Conservation (phyloP, 2,888 invertebrate genomes). For the Eupelmus urozonus region DNA sequence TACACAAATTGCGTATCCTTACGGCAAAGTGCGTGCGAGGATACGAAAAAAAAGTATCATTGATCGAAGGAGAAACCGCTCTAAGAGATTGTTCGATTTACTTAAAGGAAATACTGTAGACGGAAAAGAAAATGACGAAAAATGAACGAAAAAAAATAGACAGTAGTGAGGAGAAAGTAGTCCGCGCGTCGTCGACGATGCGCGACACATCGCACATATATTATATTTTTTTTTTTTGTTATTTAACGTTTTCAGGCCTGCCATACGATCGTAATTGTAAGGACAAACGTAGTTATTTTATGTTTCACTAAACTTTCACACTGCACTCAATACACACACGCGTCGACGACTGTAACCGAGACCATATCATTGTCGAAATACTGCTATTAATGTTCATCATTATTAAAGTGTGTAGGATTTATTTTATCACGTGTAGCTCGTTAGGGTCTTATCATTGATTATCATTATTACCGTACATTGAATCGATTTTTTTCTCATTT, state of each 20-base stretch:
- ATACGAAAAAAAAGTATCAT: neutral
- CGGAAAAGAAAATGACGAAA: neutral
- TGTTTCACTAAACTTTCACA: neutral
- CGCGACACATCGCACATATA: conserved; percentile 19
- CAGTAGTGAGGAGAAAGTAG: conserved; percentile 39
- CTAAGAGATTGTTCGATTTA: conserved; percentile 72
- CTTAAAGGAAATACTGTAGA: conserved; percentile 66
- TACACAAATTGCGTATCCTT: conserved; percentile 10
- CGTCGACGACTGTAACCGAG: conserved; percentile 43
- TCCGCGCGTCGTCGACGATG: conserved; percentile 36
- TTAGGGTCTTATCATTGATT: neutral
- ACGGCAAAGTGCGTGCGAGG: conserved; percentile 7
- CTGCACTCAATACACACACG: too few relatives aligned
- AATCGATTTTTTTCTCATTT: conserved; percentile 43
- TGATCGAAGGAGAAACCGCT: conserved; percentile 46
- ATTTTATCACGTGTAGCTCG: neutral
- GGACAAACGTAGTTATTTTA: conserved; percentile 53
- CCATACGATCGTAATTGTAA: conserved; percentile 71
- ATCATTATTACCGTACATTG: conserved; percentile 24
- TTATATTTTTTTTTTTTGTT: conserved; percentile 62
- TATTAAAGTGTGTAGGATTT: neutral
- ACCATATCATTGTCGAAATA: neutral
- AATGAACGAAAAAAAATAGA: conserved; percentile 21
- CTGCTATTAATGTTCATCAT: neutral
- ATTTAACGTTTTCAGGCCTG: conserved; percentile 68